These are phyloP conservation scores for Egretta garzetta DNA, from an alignment of 2,113 vertebrate genomes.

Conservation along the genomic window DNA sequence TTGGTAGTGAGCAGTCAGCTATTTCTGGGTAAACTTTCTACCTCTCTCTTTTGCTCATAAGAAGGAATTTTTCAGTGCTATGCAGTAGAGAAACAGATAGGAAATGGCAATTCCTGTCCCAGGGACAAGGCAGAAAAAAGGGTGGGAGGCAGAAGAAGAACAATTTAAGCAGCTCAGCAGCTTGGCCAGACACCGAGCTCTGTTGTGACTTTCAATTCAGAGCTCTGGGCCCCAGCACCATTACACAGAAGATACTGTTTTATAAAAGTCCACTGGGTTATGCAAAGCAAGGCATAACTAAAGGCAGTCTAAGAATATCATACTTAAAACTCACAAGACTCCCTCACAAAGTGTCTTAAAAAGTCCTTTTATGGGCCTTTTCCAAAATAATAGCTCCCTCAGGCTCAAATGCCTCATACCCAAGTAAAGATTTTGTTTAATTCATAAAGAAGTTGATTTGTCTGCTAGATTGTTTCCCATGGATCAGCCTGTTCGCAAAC, in stretches of 20 bases:
- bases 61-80: neutral
- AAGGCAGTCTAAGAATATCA: conserved; percentile 19
- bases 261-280: neutral
- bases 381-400: conserved; percentile 46
- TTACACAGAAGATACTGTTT: neutral
- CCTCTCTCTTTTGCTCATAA: neutral
- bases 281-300: neutral
- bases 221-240: neutral
- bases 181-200: neutral
- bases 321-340: neutral
- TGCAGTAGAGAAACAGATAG: neutral
- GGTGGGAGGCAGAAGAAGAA: neutral
- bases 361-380: conserved; percentile 44
- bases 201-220: neutral
- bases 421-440: conserved; percentile 38
- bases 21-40: neutral
- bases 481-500: neutral
- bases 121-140: neutral
- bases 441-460: conserved; percentile 3
- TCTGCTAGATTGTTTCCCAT: conserved; percentile 48
- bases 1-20: neutral
- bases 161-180: neutral
- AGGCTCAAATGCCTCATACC: conserved; percentile 21
- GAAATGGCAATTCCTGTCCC: conserved; percentile 20
- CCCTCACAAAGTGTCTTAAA: neutral